Base-by-base conservation (phyloP, 2,888 invertebrate species). In the Aphidius colemani region DNA sequence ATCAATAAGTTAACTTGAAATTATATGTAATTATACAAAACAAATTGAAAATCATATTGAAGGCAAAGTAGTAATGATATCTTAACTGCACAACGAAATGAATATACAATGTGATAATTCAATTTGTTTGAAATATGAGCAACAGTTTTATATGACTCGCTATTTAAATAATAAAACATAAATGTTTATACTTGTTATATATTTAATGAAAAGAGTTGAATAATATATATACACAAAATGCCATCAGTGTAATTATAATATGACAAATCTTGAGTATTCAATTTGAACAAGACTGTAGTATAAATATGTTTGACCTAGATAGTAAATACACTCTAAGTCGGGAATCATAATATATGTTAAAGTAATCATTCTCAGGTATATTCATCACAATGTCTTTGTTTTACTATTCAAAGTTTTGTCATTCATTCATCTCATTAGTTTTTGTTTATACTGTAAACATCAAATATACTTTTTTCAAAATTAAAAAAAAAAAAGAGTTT, bases 281-380 rank as follows among this genome's bases (percentile, higher is more conserved):
- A 44, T 44, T 55, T 48, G 30, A 30, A 30, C 30, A 30, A 30
- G 30, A 30, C 30, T 55, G 7, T 10, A 41, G 43, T 55, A 55
- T 44, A 55, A 44, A 18, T 55, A 55, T 55, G 44, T 55, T 44
- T 55, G 55, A 55, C 55, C 55, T 44, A 41, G 18, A 55, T 55
- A 13, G 18, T 43, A 55, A 43, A 44, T 18, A 55, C 13, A 55
- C 30, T 5, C 30, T 5, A 30, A 30, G 30, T 30, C 2, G 30
- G 5, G 4, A 30, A 30, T 30, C 30, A 30, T 30, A 30, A 30
- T 30, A 30, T 30, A 30, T 30, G 30, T 30, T 30, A 30, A 30
- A 30, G 30, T 30, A 30, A 30, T 30, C 30, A 30, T 30, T 30
- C 30, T 30, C 30, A 30, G 30, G 30, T 30, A 30, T 30, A 5